These are phyloP conservation scores for Colius striatus DNA, from an alignment of 2,113 vertebrate species.

Conservation along the genomic window DNA sequence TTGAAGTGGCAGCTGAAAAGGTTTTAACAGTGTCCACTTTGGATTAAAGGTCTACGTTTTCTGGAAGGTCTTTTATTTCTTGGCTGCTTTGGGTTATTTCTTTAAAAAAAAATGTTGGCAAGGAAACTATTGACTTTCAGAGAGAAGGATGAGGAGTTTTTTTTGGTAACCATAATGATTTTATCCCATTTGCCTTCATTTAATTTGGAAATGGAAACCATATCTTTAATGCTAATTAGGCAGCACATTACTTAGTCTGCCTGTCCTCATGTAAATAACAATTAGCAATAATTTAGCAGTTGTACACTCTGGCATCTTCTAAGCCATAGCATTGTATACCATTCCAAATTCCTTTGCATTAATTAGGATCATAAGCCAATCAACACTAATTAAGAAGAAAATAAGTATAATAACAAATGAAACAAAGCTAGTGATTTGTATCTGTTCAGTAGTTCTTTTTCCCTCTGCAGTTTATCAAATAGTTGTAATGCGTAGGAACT, in stretches of 20 bases:
- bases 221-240: conserved; percentile 83
- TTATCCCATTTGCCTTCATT: conserved; percentile 64
- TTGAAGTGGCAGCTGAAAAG: conserved; percentile 4
- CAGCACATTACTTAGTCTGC: conserved; percentile 78
- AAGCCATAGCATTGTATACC: conserved; percentile 80
- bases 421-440: conserved; percentile 82
- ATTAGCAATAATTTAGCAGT: conserved; percentile 85
- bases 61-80: background rate
- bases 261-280: conserved; percentile 82
- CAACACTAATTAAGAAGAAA: conserved; percentile 82
- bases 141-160: background rate
- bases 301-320: conserved; percentile 81
- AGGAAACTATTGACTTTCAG: conserved; percentile 27
- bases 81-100: background rate
- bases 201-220: conserved; percentile 78
- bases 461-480: conserved; percentile 78
- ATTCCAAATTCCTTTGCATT: conserved; percentile 84
- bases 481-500: conserved; percentile 77
- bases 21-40: conserved; percentile 5
- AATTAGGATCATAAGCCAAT: conserved; percentile 83
- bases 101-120: background rate
- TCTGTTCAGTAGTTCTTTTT: conserved; percentile 76
- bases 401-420: conserved; percentile 83
- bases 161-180: conserved; percentile 48
- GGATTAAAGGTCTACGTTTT: background rate